These are phyloP conservation scores for Drosophila pseudotalamancana DNA, from an alignment of 2,888 invertebrate genomes.

Conservation along the genomic window DNA sequence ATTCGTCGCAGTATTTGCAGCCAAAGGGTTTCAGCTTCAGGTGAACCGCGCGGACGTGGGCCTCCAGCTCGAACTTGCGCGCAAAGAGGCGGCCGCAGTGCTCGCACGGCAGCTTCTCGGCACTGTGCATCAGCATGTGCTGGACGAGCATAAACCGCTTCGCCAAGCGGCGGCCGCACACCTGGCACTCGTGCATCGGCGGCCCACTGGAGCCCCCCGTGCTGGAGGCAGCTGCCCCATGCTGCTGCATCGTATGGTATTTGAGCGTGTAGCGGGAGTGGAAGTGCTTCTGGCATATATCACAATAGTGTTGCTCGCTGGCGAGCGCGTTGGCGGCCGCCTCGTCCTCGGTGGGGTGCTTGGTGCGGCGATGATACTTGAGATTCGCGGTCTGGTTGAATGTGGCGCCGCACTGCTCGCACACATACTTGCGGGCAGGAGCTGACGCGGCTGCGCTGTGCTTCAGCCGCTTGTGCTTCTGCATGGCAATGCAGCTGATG, in stretches of 20 bases:
- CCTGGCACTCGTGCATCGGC: constrained; percentile 65
- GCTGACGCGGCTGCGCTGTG: constrained; percentile 49
- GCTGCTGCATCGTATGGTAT: constrained; percentile 77
- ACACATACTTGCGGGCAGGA: constrained; percentile 70
- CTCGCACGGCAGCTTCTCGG: constrained; percentile 77
- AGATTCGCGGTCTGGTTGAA: constrained; percentile 82
- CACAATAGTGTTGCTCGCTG: constrained; percentile 67
- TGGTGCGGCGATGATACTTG: constrained; percentile 78
- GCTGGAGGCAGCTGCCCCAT: constrained; percentile 49
- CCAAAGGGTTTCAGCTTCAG: constrained; percentile 79
- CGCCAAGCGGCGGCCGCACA: constrained; percentile 78
- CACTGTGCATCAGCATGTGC: constrained; percentile 80
- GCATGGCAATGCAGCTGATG: constrained; percentile 80
- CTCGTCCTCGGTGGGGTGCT: constrained; percentile 78
- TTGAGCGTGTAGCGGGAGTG: constrained; percentile 79
- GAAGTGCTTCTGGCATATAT: constrained; percentile 75
- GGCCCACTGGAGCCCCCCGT: constrained; percentile 1
- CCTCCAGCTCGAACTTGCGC: constrained; percentile 79
- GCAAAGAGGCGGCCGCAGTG: constrained; percentile 77
- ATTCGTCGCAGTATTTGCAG: constrained; percentile 73
- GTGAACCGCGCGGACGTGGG: constrained; percentile 78
- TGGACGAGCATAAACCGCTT: constrained; percentile 81
- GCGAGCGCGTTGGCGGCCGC: constrained; percentile 54
- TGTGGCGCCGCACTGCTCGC: constrained; percentile 81
- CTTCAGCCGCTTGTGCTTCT: constrained; percentile 81